These are phyloP conservation scores for Temnothorax nylanderi DNA, from an alignment of 1,140 invertebrate genomes.

Conservation along the genomic window DNA sequence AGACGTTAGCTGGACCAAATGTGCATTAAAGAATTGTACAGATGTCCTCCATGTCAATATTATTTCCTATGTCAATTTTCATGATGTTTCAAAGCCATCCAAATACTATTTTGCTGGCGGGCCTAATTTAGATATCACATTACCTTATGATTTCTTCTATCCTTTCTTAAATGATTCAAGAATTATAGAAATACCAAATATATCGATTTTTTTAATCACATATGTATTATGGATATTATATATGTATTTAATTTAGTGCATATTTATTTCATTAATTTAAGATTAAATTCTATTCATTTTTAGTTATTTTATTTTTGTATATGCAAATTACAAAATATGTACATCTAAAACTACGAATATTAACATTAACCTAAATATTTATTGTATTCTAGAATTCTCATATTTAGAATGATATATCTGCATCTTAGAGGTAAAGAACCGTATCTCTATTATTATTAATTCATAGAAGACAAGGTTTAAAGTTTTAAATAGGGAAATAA, in stretches of 20 bases:
- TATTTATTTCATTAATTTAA: neutral
- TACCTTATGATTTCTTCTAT: constrained; percentile 91
- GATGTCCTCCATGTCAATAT: constrained; percentile 77
- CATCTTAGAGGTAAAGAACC: no score
- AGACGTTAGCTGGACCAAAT: constrained; percentile 80
- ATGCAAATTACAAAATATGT: neutral
- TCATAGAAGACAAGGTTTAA: no score
- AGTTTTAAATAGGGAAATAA: no score
- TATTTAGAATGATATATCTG: no score
- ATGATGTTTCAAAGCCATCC: constrained; percentile 86
- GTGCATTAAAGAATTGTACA: constrained; percentile 73
- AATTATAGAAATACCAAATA: neutral
- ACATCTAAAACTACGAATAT: neutral
- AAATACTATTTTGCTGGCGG: constrained; percentile 86
- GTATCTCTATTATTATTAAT: no score
- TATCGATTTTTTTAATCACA: constrained; percentile 18
- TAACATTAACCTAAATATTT: neutral
- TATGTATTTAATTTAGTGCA: neutral
- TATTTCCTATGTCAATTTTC: constrained; percentile 86
- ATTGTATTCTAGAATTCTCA: no score
- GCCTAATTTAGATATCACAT: constrained; percentile 87
- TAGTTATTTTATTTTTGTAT: neutral
- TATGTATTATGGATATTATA: constrained; percentile 4
- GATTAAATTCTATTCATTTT: neutral
- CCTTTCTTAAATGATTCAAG: constrained; percentile 85